Conservation (phyloP, 2,888 invertebrate genomes). For the Drosophila melanosoma region DNA sequence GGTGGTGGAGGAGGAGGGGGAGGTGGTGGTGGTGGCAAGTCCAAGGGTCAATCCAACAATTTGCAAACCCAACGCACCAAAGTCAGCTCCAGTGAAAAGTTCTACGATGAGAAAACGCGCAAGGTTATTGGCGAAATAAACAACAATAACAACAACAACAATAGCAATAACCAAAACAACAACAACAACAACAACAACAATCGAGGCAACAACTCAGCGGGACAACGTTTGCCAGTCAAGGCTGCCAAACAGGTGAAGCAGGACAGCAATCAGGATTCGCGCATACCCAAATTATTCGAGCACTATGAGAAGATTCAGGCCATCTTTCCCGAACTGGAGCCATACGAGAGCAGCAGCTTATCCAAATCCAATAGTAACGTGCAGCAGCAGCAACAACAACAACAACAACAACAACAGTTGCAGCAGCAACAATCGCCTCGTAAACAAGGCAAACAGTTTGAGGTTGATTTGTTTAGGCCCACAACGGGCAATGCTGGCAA, state of each 20-base stretch:
- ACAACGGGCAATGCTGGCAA: slow-evolving; percentile 19
- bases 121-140: slow-evolving; percentile 78
- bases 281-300: slow-evolving; percentile 90
- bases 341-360: slow-evolving; percentile 81
- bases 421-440: slow-evolving; percentile 23
- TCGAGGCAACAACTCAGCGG: slow-evolving; percentile 27
- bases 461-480: slow-evolving; percentile 68
- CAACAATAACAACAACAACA: slow-evolving; percentile 33
- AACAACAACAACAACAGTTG: slow-evolving; percentile 7
- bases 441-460: slow-evolving; percentile 68
- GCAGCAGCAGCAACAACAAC: slow-evolving; percentile 16
- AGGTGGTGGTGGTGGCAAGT: slow-evolving; percentile 38
- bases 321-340: slow-evolving; percentile 90
- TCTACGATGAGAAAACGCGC: slow-evolving; percentile 71
- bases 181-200: slow-evolving; percentile 24
- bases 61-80: slow-evolving; percentile 65
- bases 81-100: slow-evolving; percentile 70
- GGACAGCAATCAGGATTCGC: slow-evolving; percentile 83
- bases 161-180: slow-evolving; percentile 31
- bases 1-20: slow-evolving; percentile 12
- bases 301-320: slow-evolving; percentile 91
- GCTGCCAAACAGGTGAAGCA: slow-evolving; percentile 84
- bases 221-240: slow-evolving; percentile 78
- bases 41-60: slow-evolving; percentile 64
- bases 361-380: slow-evolving; percentile 45